phyloP scores from a whole-genome alignment of 1,140 invertebrate species.

The Bicyclus anynana region DNA sequence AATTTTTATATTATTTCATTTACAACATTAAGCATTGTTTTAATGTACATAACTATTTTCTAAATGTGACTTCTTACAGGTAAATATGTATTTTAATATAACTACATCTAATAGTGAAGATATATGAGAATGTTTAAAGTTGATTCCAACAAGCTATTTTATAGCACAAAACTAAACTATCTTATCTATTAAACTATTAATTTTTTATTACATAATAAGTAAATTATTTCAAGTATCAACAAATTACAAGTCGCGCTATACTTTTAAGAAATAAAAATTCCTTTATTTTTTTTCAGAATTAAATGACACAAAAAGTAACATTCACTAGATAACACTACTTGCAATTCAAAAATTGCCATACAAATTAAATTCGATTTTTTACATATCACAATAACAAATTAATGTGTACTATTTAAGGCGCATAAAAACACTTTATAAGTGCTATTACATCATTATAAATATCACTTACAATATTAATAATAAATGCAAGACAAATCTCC shows the following conservation, averaged over 20 bases:
- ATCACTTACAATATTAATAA: background rate
- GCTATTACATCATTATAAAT: background rate
- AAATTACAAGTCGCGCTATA: background rate
- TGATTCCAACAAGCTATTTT: constrained; percentile 6
- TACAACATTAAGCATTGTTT: too few relatives aligned
- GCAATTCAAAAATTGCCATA: too few relatives aligned
- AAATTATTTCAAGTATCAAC: background rate
- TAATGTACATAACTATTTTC: too few relatives aligned
- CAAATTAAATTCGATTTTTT: background rate
- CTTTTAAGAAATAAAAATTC: too few relatives aligned
- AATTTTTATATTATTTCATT: too few relatives aligned
- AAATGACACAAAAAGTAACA: too few relatives aligned
- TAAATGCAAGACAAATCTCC: background rate
- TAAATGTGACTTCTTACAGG: too few relatives aligned
- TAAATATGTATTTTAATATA: too few relatives aligned
- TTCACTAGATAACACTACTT: too few relatives aligned
- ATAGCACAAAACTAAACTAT: constrained; percentile 1
- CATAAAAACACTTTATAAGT: background rate
- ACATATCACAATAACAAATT: background rate
- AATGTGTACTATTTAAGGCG: background rate
- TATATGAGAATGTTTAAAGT: constrained; percentile 3
- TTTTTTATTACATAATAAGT: background rate
- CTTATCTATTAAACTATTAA: background rate
- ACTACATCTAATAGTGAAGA: constrained; percentile 1
- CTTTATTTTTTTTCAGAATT: too few relatives aligned